A percentile compares a stretch with the other conserved stretches of the same genome.
These are phyloP conservation scores for Lamproptera curius DNA, from an alignment of 2,888 invertebrate genomes.

Conservation along the genomic window DNA sequence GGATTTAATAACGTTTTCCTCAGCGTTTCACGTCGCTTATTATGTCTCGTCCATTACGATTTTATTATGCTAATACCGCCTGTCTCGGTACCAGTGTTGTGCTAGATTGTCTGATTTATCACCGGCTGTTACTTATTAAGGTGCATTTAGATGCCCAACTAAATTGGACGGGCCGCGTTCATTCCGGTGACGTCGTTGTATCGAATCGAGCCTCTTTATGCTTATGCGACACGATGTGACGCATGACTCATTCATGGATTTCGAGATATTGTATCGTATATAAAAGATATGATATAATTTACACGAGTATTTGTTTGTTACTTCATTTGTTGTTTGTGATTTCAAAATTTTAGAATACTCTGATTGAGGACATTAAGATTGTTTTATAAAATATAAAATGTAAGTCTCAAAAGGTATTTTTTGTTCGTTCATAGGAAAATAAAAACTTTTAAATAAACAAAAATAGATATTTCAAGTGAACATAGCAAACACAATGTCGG, in stretches of 20 bases:
- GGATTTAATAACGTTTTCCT: constrained; percentile 50
- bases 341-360: no score
- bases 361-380: no score
- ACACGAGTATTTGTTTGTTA: no score
- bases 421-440: no score
- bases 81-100: constrained; percentile 29
- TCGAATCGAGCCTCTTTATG: constrained; percentile 14
- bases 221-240: constrained; percentile 8
- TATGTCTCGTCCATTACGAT: constrained; percentile 61
- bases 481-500: no score
- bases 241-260: constrained; percentile 1
- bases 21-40: constrained; percentile 51
- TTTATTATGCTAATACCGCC: constrained; percentile 57
- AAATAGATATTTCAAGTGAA: no score
- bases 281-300: neutral
- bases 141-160: constrained; percentile 20
- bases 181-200: constrained; percentile 1
- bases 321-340: no score
- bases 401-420: no score
- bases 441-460: no score
- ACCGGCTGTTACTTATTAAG: constrained; percentile 23
- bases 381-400: no score
- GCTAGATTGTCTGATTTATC: constrained; percentile 34
- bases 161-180: constrained; percentile 14
- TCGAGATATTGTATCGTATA: no score